These are phyloP conservation scores for Pristionchus exspectatus DNA, from an alignment of 2,888 invertebrate species.

Conservation along the genomic window DNA sequence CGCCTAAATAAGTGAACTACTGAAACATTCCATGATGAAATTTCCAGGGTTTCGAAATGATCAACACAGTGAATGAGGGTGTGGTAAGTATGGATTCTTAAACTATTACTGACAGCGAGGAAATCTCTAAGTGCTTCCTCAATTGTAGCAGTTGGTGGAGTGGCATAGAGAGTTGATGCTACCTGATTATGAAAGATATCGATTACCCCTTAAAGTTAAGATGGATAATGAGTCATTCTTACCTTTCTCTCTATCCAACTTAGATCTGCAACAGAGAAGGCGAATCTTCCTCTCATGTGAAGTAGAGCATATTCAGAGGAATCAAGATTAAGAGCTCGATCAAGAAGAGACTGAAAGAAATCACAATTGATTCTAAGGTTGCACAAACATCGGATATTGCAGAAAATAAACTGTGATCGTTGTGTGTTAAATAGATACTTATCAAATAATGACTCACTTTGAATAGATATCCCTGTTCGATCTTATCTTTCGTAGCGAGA, in stretches of 20 bases:
- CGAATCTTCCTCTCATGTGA: constrained; percentile 68
- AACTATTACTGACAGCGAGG: constrained; percentile 56
- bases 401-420: no score
- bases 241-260: constrained; percentile 70
- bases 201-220: no score
- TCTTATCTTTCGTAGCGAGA: constrained; percentile 75
- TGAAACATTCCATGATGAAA: not conserved
- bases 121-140: constrained; percentile 70
- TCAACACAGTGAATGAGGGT: not conserved
- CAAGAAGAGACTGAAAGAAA: constrained; percentile 66
- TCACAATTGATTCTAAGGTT: no score
- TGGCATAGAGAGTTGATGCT: constrained; percentile 64
- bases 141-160: constrained; percentile 68
- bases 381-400: no score
- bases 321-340: constrained; percentile 68
- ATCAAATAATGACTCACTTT: constrained; percentile 61
- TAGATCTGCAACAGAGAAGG: constrained; percentile 68
- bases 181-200: constrained; percentile 58
- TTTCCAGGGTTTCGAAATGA: not conserved
- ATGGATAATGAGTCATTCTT: not conserved
- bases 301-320: constrained; percentile 65
- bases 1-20: constrained; percentile 71
- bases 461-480: constrained; percentile 74
- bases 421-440: no score
- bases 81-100: not conserved